Base-by-base conservation (phyloP, 1,140 invertebrate genomes). In the Rhagoletis pomonella region DNA sequence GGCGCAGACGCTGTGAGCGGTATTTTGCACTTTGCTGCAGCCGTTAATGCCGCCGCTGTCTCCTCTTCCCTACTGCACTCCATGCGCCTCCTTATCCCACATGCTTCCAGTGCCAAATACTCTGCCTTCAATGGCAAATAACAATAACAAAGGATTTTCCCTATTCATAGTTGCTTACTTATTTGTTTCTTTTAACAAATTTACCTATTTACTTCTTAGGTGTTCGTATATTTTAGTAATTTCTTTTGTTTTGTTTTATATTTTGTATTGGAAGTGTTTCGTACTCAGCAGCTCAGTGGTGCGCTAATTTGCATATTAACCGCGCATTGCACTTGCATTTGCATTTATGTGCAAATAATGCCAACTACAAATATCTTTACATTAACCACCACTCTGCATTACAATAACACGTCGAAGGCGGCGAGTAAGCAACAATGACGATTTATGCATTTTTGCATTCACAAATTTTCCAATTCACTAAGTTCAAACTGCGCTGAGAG, bases 381-480 rank as follows among this genome's bases (percentile, higher is more conserved):
- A 67, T n/a, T 10, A 39, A 67, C 29, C 29, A 67, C 5, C 39
- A 73, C 14, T 29, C 47, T 29, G 29, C 1, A 5, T 3, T 4
- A 4, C 47, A 77, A 50, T 47, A 77, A 77, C 4, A 50, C 29
- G 29, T 29, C 29, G 29, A 29, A 81, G n/a, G n/a, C 17, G 55
- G 29, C 67, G 67, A 4, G 12, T 62, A 62, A 17, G 60, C 73
- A 55, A 81, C 73, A 81, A 81, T 81, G 73, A 81, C 73, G 73
- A 55, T 81, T 55, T 81, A 55, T 81, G 47, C 73, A 81, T 81
- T 81, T 55, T 19, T 81, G 73, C 73, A 81, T 81, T 81, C 19
- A 81, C 47, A 81, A 81, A 81, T 81, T 81, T 81, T 81, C 73
- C 73, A 81, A 81, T 81, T 81, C 73, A 81, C 73, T 81, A 81